These are phyloP conservation scores for Melanaphis sacchari DNA, from an alignment of 1,140 invertebrate genomes.

Conservation along the genomic window DNA sequence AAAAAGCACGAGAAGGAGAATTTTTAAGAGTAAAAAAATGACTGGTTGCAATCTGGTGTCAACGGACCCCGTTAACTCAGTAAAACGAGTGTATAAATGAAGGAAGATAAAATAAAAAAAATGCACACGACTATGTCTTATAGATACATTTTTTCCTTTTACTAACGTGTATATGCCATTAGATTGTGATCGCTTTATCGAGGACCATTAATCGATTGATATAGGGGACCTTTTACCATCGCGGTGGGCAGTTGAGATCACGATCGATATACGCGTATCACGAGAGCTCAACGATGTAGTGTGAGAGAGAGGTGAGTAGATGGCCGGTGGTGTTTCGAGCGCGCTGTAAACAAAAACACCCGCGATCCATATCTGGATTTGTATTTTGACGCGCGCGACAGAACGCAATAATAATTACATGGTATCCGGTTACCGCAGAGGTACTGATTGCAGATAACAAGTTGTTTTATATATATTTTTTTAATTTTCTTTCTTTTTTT, in stretches of 20 bases:
- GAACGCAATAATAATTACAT: slow-evolving; percentile 41
- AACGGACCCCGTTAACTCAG: slow-evolving; percentile 33
- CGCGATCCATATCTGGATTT: slow-evolving; percentile 31
- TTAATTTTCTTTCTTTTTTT: neutral
- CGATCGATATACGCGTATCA: slow-evolving; percentile 38
- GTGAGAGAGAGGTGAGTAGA: neutral
- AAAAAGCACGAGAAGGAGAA: neutral
- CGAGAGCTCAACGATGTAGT: neutral
- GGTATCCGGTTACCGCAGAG: slow-evolving; percentile 27
- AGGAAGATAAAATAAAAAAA: slow-evolving; percentile 35
- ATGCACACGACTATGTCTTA: neutral
- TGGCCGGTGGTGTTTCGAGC: neutral
- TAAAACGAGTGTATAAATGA: neutral
- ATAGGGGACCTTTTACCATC: slow-evolving; percentile 22
- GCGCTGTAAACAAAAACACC: slow-evolving; percentile 42
- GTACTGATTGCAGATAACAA: slow-evolving; percentile 17
- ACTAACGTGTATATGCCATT: neutral
- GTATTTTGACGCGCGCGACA: slow-evolving; percentile 51
- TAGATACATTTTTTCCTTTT: neutral
- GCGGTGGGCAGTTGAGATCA: slow-evolving; percentile 30
- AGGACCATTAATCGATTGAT: slow-evolving; percentile 52
- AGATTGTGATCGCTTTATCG: slow-evolving; percentile 55
- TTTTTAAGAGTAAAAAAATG: neutral
- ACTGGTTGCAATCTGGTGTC: slow-evolving; percentile 38
- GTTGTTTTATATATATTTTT: slow-evolving; percentile 1